These are phyloP conservation scores for Trachelus troglodyta DNA, from an alignment of 2,888 invertebrate genomes.

Conservation along the genomic window DNA sequence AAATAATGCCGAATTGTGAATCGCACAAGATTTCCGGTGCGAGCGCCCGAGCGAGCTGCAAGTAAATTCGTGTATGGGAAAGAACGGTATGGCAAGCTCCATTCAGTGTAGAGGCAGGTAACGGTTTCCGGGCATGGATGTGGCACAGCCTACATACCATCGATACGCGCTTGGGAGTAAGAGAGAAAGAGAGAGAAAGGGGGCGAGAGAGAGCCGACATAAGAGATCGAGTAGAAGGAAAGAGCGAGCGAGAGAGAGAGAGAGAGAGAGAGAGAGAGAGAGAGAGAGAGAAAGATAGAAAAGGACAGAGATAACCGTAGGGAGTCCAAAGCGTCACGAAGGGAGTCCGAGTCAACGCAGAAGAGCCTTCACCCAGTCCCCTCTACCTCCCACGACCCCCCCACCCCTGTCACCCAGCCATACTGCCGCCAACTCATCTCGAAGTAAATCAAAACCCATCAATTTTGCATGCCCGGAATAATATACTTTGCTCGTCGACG, in stretches of 20 bases:
- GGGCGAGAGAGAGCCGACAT: neutral
- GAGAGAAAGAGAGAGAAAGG: slow-evolving; percentile 23
- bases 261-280: slow-evolving; percentile 19
- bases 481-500: too few species aligned
- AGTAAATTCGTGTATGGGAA: slow-evolving; percentile 60
- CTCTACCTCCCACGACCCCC: too few species aligned
- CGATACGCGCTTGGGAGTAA: slow-evolving; percentile 41
- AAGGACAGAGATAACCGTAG: slow-evolving; percentile 5
- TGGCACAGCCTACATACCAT: slow-evolving; percentile 66
- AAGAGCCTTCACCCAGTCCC: too few species aligned
- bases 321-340: neutral
- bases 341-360: too few species aligned
- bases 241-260: slow-evolving; percentile 21
- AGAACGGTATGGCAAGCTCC: slow-evolving; percentile 59
- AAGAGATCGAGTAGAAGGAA: neutral
- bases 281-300: slow-evolving; percentile 15
- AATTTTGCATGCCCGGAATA: too few species aligned
- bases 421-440: too few species aligned
- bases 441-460: too few species aligned
- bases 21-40: too few species aligned
- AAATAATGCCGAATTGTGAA: too few species aligned
- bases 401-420: too few species aligned
- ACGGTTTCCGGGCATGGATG: slow-evolving; percentile 65
- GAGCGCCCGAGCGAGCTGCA: neutral
- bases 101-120: slow-evolving; percentile 61